Evolutionary conservation across 2,888 invertebrate genomes (phyloP).

Genomic region (Cenopis cana): DNA sequence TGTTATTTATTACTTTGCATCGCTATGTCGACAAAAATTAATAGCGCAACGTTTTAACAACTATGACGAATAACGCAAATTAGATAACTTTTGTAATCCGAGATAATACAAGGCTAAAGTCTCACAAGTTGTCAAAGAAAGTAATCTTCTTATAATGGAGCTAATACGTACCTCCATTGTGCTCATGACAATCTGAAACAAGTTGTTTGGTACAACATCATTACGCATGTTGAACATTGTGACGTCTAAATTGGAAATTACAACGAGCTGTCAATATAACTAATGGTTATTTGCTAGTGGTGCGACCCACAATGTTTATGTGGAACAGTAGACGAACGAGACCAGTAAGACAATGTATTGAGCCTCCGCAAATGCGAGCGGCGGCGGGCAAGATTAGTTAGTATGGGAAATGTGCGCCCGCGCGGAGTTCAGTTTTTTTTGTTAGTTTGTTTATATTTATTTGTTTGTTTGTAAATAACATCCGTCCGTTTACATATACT

Average conservation of each 20-base stretch:
- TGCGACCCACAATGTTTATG: slow-evolving; percentile 60
- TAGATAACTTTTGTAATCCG: slow-evolving; percentile 38
- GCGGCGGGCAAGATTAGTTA: no score
- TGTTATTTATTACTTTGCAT: background rate
- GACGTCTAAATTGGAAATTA: slow-evolving; percentile 63
- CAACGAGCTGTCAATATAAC: slow-evolving; percentile 63
- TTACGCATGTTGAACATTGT: slow-evolving; percentile 45
- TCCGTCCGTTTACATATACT: no score
- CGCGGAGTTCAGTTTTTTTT: no score
- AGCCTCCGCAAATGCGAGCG: background rate
- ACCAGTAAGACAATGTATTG: slow-evolving; percentile 18
- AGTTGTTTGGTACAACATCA: slow-evolving; percentile 49
- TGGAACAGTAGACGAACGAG: slow-evolving; percentile 6
- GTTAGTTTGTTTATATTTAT: no score
- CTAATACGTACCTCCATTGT: slow-evolving; percentile 31
- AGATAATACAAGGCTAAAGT: slow-evolving; percentile 29
- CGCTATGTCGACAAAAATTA: background rate
- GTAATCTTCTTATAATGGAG: slow-evolving; percentile 40
- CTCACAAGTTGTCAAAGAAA: slow-evolving; percentile 35
- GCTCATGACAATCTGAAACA: slow-evolving; percentile 42
- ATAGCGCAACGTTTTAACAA: slow-evolving; percentile 4
- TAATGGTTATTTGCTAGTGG: slow-evolving; percentile 61
- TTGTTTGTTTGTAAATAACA: no score
- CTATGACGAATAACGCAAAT: slow-evolving; percentile 22
- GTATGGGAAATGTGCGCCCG: no score